phyloP scores from a whole-genome alignment of 2,113 vertebrate species.

The Cyanoramphus novaezelandiae region DNA sequence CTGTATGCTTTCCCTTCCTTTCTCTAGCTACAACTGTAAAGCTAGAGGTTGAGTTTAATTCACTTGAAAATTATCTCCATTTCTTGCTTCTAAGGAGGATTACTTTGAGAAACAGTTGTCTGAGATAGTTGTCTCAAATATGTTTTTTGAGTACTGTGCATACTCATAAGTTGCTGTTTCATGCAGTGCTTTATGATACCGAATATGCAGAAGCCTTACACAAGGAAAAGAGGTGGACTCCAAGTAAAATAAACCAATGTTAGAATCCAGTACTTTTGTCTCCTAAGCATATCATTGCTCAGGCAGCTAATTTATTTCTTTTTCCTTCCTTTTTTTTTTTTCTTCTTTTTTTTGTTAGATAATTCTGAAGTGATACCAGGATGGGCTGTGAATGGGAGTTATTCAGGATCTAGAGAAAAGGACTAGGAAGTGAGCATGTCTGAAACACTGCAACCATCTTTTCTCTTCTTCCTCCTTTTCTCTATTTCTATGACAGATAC shows the following conservation, averaged over 20 bases:
- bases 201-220: background rate
- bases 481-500: accelerated
- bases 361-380: background rate
- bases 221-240: background rate
- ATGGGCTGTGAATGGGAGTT: background rate
- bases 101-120: background rate
- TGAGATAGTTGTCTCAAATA: background rate
- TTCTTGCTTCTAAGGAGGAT: background rate
- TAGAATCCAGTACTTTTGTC: background rate
- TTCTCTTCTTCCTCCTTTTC: background rate
- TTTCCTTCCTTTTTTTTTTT: background rate
- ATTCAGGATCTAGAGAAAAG: background rate
- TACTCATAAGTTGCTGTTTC: background rate
- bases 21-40: background rate
- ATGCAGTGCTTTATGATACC: background rate
- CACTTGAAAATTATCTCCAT: background rate
- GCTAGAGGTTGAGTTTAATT: background rate
- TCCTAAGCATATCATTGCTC: background rate
- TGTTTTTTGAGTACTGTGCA: background rate
- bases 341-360: background rate
- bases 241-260: background rate
- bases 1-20: background rate
- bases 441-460: background rate
- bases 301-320: background rate
- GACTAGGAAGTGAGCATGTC: background rate